Evolutionary conservation across 1,140 invertebrate species (phyloP).

Genomic region (Drosophila ohnishii): DNA sequence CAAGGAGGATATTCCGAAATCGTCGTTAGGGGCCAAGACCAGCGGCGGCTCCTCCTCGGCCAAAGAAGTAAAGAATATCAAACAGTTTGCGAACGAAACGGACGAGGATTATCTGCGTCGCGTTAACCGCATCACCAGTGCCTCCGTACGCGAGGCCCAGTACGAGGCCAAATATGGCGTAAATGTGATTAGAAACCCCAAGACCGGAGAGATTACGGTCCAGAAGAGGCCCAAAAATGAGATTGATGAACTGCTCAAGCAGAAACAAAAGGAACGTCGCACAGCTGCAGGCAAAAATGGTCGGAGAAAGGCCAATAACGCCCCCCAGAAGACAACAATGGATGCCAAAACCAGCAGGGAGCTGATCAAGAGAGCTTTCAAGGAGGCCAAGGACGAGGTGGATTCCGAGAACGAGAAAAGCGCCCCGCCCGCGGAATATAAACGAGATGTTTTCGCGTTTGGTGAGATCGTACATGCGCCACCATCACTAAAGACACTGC

Average conservation of each 20-base stretch:
- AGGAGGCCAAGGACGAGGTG: conserved; percentile 52
- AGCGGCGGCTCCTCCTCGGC: neutral
- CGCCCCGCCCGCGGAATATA: conserved; percentile 53
- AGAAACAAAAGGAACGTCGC: conserved; percentile 78
- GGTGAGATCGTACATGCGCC: conserved; percentile 87
- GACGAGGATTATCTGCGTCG: conserved; percentile 83
- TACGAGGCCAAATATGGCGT: conserved; percentile 86
- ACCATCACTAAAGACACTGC: conserved; percentile 84
- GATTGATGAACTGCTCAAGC: conserved; percentile 83
- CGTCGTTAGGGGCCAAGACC: conserved; percentile 17
- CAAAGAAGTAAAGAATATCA: conserved; percentile 50
- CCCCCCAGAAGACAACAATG: conserved; percentile 61
- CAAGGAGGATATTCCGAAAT: conserved; percentile 64
- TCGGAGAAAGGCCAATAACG: conserved; percentile 56
- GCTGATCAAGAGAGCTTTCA: conserved; percentile 72
- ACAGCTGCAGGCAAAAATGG: conserved; percentile 62
- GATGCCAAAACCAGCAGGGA: conserved; percentile 83
- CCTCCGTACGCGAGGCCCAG: conserved; percentile 84
- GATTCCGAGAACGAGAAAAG: conserved; percentile 69
- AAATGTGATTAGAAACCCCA: conserved; percentile 83
- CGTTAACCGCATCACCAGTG: conserved; percentile 84
- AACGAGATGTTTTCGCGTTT: conserved; percentile 85
- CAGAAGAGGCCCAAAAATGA: conserved; percentile 84
- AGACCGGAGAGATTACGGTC: conserved; percentile 84
- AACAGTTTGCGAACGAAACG: conserved; percentile 83